A percentile compares a stretch with the other conserved stretches of the same genome.
Evolutionary conservation across 2,888 invertebrate genomes (phyloP).

Genomic region (Cynaeus angustus): DNA sequence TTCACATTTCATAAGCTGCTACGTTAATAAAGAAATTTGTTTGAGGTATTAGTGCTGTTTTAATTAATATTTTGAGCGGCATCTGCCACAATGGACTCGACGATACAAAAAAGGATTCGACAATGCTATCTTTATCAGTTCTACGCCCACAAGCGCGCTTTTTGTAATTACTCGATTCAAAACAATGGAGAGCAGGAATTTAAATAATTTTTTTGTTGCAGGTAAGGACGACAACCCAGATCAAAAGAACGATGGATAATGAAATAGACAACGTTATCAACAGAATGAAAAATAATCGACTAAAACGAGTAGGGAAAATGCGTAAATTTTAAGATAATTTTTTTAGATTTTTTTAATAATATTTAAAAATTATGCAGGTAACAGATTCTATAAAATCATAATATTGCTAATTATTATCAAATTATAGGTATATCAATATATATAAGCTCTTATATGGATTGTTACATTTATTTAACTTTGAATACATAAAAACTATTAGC

Average conservation of each 20-base stretch:
- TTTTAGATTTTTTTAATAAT: no score
- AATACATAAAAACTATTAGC: no score
- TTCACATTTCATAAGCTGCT: slow-evolving; percentile 47
- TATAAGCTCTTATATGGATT: no score
- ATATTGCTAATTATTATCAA: no score
- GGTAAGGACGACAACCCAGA: slow-evolving; percentile 22
- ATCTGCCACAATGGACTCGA: slow-evolving; percentile 11
- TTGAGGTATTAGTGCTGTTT: slow-evolving; percentile 44
- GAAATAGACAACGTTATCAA: not conserved
- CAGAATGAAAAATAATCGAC: not conserved
- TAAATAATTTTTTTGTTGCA: slow-evolving; percentile 39
- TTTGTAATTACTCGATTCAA: slow-evolving; percentile 16
- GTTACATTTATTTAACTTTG: no score
- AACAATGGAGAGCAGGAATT: slow-evolving; percentile 9
- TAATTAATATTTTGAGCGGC: slow-evolving; percentile 42
- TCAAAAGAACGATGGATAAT: not conserved
- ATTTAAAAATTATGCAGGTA: no score
- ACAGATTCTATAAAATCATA: no score
- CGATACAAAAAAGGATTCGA: slow-evolving; percentile 2
- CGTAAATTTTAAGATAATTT: no score
- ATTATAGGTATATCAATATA: no score
- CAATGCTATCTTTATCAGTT: slow-evolving; percentile 7
- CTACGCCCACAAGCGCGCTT: slow-evolving; percentile 1
- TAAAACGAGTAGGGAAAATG: not conserved
- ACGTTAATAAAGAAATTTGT: slow-evolving; percentile 46